Percentiles rank a stretch among this genome's conserved stretches.
Evolutionary conservation across 2,113 vertebrate species (phyloP).

Genomic region (Narcine bancroftii): DNA sequence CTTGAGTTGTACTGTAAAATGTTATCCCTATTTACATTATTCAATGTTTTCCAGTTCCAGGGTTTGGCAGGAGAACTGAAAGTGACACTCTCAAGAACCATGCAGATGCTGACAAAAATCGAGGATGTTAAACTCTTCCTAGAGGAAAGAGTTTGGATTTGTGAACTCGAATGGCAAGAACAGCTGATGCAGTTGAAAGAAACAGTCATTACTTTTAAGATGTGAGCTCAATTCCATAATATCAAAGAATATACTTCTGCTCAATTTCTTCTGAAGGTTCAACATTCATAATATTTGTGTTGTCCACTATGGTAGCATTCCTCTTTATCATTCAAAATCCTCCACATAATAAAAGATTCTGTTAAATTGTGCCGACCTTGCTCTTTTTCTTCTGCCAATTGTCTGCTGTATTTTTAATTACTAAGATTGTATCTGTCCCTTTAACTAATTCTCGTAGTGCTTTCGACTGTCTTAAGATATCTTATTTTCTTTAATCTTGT

Average conservation of each 20-base stretch:
- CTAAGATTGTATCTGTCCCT: no score
- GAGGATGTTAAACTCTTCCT: constrained; percentile 73
- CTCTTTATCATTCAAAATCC: background rate
- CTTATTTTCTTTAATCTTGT: no score
- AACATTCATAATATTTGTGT: background rate
- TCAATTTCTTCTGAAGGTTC: background rate
- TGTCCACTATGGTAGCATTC: background rate
- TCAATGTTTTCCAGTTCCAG: constrained; percentile 65
- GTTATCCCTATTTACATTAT: background rate
- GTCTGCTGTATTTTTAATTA: no score
- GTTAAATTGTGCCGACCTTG: background rate
- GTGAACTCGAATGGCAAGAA: constrained; percentile 78
- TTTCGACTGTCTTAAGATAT: no score
- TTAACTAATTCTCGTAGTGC: no score
- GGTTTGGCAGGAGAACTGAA: constrained; percentile 83
- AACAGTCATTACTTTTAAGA: constrained; percentile 86
- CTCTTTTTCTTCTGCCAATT: no score
- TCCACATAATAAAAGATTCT: no score
- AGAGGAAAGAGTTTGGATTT: constrained; percentile 78
- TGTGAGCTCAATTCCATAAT: constrained; percentile 42
- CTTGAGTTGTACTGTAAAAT: background rate
- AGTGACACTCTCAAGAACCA: constrained; percentile 70
- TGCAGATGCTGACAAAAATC: constrained; percentile 74
- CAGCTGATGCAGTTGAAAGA: constrained; percentile 88
- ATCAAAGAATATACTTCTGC: background rate